Percentiles rank a stretch among this genome's conserved stretches.
Conservation (phyloP, 1,140 invertebrate species). For the Anagrus nilaparvatae region DNA sequence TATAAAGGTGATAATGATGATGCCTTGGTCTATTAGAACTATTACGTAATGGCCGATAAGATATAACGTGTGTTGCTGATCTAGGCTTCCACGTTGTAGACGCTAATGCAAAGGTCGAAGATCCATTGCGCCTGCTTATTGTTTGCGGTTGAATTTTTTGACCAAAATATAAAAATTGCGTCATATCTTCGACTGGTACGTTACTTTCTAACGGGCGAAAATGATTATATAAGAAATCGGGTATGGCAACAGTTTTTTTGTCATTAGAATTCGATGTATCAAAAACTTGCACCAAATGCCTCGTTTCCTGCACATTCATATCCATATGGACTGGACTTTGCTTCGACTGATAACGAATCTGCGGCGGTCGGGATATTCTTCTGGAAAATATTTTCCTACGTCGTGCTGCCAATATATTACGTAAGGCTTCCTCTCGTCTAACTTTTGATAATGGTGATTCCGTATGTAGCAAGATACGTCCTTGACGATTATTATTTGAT, state of each 20-base stretch:
- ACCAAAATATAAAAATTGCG: constrained; percentile 59
- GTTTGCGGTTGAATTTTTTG: constrained; percentile 46
- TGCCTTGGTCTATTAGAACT: too few species aligned
- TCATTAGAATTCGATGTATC: constrained; percentile 15
- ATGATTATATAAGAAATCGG: constrained; percentile 51
- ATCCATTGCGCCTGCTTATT: constrained; percentile 21
- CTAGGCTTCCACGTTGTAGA: too few species aligned
- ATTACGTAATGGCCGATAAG: too few species aligned
- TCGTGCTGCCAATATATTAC: constrained; percentile 26
- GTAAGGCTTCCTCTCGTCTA: constrained; percentile 26
- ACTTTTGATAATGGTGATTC: constrained; percentile 26
- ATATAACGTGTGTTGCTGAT: too few species aligned
- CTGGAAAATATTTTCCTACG: constrained; percentile 23
- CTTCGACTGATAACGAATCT: constrained; percentile 1
- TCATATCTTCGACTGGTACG: constrained; percentile 53
- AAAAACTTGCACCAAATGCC: constrained; percentile 1
- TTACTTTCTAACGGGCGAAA: constrained; percentile 52
- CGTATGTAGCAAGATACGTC: constrained; percentile 20
- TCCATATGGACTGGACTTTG: neutral
- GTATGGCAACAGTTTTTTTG: constrained; percentile 41
- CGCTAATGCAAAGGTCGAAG: constrained; percentile 19
- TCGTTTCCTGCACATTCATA: neutral
- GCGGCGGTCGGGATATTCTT: constrained; percentile 15
- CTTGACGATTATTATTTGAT: constrained; percentile 16
- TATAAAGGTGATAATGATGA: too few species aligned